Evolutionary conservation across 2,797 vertebrate species (phyloP).

Genomic region (Pseudotriccus pelzelni): DNA sequence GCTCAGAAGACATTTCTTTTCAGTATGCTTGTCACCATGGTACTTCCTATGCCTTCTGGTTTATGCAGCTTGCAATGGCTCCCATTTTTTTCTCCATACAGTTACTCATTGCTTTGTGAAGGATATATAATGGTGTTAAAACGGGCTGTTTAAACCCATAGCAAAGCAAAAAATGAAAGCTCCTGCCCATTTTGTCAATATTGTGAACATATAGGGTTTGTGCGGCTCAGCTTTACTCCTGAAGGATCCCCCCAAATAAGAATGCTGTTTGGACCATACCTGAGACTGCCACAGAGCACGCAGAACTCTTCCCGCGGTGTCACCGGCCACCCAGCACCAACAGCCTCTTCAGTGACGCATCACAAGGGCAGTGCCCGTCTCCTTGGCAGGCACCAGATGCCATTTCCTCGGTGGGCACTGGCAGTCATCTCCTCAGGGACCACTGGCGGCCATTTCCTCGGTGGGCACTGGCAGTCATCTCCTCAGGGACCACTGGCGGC

Average conservation of each 20-base stretch:
- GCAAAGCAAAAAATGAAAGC: not conserved
- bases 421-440: not conserved
- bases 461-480: too few species aligned
- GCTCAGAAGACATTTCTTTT: not conserved
- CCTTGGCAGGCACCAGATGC: not conserved
- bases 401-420: not conserved
- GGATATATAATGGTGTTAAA: not conserved
- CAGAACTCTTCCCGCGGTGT: rapidly evolving
- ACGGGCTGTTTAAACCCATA: not conserved
- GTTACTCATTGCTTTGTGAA: not conserved
- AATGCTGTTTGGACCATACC: not conserved
- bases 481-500: not conserved
- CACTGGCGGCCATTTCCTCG: not conserved
- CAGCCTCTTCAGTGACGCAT: not conserved
- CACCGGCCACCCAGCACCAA: not conserved
- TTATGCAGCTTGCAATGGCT: not conserved
- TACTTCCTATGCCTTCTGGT: not conserved
- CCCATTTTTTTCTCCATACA: not conserved
- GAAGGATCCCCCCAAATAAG: not conserved
- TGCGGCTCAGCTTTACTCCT: not conserved
- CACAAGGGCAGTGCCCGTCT: not conserved
- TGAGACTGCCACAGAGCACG: not conserved
- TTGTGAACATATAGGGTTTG: not conserved
- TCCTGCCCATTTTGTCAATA: not conserved
- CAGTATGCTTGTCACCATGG: not conserved